Base-by-base conservation (phyloP, 92 coral and sea anemone genomes). In the Siderastrea siderea region DNA sequence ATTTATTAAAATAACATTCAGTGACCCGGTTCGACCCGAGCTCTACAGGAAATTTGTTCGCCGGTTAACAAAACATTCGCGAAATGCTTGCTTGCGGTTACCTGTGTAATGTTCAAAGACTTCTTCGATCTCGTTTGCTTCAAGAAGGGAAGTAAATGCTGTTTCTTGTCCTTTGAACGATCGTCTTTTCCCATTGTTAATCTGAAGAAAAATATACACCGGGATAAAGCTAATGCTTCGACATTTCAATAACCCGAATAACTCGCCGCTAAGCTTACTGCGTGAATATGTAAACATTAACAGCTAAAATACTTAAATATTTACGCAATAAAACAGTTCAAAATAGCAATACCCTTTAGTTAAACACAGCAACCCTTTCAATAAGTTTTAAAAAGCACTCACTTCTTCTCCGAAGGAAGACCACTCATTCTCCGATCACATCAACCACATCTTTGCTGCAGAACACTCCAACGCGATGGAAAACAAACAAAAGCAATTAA, bases 121-220 rank as follows among this genome's bases (percentile, higher is more conserved):
- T 95, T 92, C 88, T 95, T 95, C 58, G 98, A 91, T 75, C 90
- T 84, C 54, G 93, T 68, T 53, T 95, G 94, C 83, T 95, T 95
- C 3, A 95, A 89, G 54, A 93, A 85, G 47, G 98, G 98, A 16
- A 95, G 85, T 11, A 90, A 80, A 75, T 90, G 77, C 46, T 86
- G 92, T 68, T 95, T 95, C 69, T 90, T 82, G 65, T 95, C 98
- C 52, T 95, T 95, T 26, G 83, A 59, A 9, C 88, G 93, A 38
- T 94, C 98, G 62, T 93, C 87, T 71, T 93, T 93, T 75, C 96
- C 96, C 82, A 82, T 87, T 58, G 91, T 64, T 47, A 69, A 68
- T 58, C 96, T 93, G 51, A 48, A 48, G 19, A 52, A 58, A 65
- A 44, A 61, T 47, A 68, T 2, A 47, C 17, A 48, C 57, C 2